Percentiles rank a stretch among this genome's conserved stretches.
Conservation (phyloP, 2,888 invertebrate species). For the Mythimna albipuncta region DNA sequence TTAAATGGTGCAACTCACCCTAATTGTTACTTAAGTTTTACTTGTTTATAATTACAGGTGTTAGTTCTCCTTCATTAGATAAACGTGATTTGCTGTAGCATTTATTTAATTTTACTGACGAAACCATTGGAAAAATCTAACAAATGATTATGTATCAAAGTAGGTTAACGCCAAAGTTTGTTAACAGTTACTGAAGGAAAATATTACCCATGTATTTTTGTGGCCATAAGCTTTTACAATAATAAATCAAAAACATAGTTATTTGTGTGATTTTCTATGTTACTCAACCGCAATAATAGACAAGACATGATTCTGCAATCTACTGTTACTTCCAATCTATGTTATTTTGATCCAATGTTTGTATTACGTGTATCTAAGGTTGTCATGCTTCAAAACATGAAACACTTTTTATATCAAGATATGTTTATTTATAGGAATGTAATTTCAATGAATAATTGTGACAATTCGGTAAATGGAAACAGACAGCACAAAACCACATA, state of each 20-base stretch:
- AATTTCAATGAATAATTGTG: no score
- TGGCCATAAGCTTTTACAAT: conserved; percentile 25
- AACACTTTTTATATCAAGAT: neutral
- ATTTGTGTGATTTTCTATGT: conserved; percentile 49
- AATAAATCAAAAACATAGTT: conserved; percentile 33
- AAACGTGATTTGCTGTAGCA: no score
- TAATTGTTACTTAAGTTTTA: no score
- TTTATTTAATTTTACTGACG: no score
- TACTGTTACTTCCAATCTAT: conserved; percentile 61
- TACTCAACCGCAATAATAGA: conserved; percentile 59
- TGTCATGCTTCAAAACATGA: conserved; percentile 14
- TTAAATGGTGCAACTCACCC: no score
- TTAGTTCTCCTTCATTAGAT: no score
- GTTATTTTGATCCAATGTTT: conserved; percentile 53
- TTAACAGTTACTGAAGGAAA: neutral
- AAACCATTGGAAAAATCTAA: no score
- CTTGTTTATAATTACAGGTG: no score
- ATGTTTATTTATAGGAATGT: no score
- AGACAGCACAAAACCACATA: no score
- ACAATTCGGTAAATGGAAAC: no score
- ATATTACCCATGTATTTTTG: conserved; percentile 19
- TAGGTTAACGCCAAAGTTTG: neutral
- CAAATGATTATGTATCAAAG: neutral
- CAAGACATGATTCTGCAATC: conserved; percentile 42
- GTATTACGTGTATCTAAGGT: conserved; percentile 37